Conservation (phyloP, 2,888 invertebrate genomes). For the Orthosia gracilis region DNA sequence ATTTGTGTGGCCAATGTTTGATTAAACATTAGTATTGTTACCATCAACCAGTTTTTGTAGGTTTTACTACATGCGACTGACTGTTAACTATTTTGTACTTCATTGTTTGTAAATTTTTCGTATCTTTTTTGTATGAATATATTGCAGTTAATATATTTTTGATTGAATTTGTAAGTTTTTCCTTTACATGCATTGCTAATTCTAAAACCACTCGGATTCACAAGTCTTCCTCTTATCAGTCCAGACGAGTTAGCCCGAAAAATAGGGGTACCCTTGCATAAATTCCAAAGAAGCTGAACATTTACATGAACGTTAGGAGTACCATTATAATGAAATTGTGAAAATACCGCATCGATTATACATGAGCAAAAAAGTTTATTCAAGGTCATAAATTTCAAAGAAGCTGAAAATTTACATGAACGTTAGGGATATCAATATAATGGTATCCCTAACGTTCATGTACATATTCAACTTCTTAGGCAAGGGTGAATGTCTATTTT, state of each 20-base stretch:
- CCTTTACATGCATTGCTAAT: background rate
- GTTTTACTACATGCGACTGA: conserved; percentile 77
- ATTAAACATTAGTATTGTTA: conserved; percentile 37
- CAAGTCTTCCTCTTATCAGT: background rate
- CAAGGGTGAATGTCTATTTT: background rate
- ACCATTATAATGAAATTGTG: too few relatives aligned
- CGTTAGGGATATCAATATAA: too few relatives aligned
- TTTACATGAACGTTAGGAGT: too few relatives aligned
- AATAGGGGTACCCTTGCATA: too few relatives aligned
- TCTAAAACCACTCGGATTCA: background rate
- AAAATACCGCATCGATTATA: too few relatives aligned
- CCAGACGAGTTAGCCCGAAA: too few relatives aligned
- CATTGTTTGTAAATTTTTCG: conserved; percentile 54
- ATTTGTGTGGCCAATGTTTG: conserved; percentile 48
- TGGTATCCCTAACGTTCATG: too few relatives aligned
- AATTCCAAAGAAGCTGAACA: too few relatives aligned
- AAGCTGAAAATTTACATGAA: too few relatives aligned
- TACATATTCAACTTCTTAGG: too few relatives aligned
- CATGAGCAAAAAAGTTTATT: too few relatives aligned
- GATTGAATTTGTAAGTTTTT: conserved; percentile 26
- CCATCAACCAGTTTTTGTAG: conserved; percentile 71
- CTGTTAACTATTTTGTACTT: conserved; percentile 46
- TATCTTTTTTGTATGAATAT: conserved; percentile 62
- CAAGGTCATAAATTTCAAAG: too few relatives aligned
- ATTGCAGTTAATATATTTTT: conserved; percentile 60